Conservation (phyloP, 2,113 vertebrate genomes). For the Cercopithecus mona region DNA sequence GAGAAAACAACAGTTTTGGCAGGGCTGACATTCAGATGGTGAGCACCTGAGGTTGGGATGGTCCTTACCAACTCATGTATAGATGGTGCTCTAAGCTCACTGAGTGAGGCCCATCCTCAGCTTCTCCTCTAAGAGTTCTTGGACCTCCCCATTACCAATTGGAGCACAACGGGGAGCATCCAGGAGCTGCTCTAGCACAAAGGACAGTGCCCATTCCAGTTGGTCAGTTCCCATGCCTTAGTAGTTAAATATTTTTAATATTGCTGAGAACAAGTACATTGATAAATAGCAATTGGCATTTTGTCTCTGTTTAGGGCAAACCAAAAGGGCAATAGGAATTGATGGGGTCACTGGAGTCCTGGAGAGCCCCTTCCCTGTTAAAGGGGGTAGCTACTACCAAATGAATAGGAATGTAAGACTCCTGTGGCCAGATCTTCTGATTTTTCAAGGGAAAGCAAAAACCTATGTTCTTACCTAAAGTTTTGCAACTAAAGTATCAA, state of each 20-base stretch:
- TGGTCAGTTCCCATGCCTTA: neutral
- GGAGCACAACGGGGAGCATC: neutral
- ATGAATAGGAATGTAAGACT: neutral
- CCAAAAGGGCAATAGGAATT: neutral
- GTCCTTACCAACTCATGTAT: too few species aligned
- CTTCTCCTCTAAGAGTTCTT: neutral
- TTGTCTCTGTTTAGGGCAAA: neutral
- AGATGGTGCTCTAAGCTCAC: neutral
- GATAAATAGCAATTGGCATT: neutral
- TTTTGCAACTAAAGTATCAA: neutral
- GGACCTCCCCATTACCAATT: neutral
- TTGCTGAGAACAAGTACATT: neutral
- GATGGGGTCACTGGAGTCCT: too few species aligned
- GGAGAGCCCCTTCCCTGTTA: neutral
- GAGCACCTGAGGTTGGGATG: neutral
- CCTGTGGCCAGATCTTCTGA: neutral
- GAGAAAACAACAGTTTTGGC: neutral
- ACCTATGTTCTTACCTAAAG: neutral
- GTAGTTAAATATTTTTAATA: neutral
- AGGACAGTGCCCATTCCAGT: neutral
- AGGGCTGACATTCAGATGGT: neutral
- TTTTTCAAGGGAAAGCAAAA: conserved; percentile 46
- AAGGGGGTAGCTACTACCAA: neutral
- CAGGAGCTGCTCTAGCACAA: neutral
- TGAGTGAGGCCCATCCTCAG: neutral